Percentiles rank a stretch among this genome's conserved stretches.
These are phyloP conservation scores for Pardosa pseudoannulata DNA, from an alignment of 2,888 invertebrate species.

Conservation along the genomic window DNA sequence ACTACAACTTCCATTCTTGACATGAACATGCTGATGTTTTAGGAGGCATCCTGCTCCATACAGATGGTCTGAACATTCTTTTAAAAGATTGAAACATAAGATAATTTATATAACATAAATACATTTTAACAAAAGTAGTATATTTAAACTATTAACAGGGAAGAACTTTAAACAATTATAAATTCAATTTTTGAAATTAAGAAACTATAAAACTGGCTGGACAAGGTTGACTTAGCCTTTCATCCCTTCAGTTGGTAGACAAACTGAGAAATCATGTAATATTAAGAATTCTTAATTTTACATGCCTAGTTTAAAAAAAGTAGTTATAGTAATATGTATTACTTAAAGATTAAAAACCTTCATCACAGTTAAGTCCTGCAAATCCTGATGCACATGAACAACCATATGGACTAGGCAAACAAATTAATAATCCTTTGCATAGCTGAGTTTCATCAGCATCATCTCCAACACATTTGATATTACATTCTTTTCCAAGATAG, in stretches of 20 bases:
- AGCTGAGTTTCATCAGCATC: not conserved
- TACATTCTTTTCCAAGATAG: slow-evolving; percentile 23
- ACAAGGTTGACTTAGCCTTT: no score
- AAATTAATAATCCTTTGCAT: slow-evolving; percentile 28
- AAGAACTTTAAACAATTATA: no score
- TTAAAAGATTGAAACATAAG: not conserved
- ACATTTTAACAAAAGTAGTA: no score
- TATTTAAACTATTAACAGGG: no score
- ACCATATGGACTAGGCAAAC: slow-evolving; percentile 38
- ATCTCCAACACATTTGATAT: not conserved
- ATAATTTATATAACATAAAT: not conserved
- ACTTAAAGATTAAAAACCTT: not conserved
- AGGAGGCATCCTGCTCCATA: slow-evolving; percentile 37
- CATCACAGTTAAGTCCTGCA: slow-evolving; percentile 17
- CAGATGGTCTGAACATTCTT: slow-evolving; percentile 9
- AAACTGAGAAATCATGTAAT: no score
- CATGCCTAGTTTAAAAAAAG: no score
- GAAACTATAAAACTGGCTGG: no score
- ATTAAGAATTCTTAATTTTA: no score
- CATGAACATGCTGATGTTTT: not conserved
- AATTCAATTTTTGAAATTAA: no score
- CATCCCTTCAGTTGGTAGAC: no score
- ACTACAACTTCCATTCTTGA: slow-evolving; percentile 4
- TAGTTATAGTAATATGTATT: no score
- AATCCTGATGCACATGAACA: slow-evolving; percentile 48